phyloP scores from a whole-genome alignment of 30 jellyfish, hydroid and myxozoan species.

The Morbakka virulenta region DNA sequence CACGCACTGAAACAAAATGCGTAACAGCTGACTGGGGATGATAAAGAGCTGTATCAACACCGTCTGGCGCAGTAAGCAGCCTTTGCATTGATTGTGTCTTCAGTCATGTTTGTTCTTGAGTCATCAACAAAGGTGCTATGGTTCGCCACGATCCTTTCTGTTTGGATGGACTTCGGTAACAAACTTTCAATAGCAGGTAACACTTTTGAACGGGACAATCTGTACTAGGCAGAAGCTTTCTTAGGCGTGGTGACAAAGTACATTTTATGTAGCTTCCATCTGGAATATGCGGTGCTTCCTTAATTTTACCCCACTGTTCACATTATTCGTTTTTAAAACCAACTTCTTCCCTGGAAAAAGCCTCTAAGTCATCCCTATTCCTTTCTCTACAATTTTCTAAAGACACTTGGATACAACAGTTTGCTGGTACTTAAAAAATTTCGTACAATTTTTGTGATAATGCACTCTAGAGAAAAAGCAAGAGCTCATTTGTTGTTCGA shows the following conservation, averaged over 20 bases:
- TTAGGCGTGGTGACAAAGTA: conserved; percentile 21
- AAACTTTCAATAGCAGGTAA: conserved; percentile 26
- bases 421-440: conserved; percentile 36
- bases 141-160: conserved; percentile 33
- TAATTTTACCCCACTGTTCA: conserved; percentile 27
- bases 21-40: conserved; percentile 51
- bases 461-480: too few relatives aligned
- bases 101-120: conserved; percentile 35
- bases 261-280: conserved; percentile 9
- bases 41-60: conserved; percentile 43
- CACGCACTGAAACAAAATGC: conserved; percentile 34
- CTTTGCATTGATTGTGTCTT: conserved; percentile 34
- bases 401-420: conserved; percentile 42
- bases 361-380: conserved; percentile 40
- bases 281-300: conserved; percentile 8
- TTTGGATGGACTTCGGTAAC: conserved; percentile 29
- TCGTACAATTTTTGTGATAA: too few relatives aligned
- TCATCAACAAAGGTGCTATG: conserved; percentile 19
- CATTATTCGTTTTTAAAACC: conserved; percentile 19
- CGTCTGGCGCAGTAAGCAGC: conserved; percentile 34
- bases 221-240: conserved; percentile 37
- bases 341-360: conserved; percentile 26
- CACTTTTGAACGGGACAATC: conserved; percentile 25
- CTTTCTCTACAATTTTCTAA: conserved; percentile 40
- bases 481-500: too few relatives aligned